phyloP scores from a whole-genome alignment of 2,113 vertebrate genomes.

The Vanacampus margaritifer region DNA sequence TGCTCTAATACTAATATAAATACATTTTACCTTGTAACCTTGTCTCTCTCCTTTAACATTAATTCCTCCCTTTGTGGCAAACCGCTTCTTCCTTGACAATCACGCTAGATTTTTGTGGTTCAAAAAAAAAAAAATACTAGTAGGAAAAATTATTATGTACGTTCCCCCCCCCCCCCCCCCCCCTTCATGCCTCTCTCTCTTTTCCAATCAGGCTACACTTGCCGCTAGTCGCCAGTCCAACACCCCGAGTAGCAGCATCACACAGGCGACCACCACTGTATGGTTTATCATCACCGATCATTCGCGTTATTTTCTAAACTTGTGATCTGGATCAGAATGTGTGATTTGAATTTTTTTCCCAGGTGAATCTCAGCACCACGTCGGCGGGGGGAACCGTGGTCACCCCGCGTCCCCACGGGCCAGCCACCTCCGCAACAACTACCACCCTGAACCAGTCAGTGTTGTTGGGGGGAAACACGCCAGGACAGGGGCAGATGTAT shows the following conservation, averaged over 20 bases:
- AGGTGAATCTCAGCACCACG: constrained; percentile 73
- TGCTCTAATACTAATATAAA: too few relatives aligned
- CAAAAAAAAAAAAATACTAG: too few relatives aligned
- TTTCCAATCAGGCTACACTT: constrained; percentile 82
- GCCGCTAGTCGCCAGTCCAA: constrained; percentile 92
- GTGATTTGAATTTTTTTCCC: constrained; percentile 1
- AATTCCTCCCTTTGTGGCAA: too few relatives aligned
- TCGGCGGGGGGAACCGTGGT: constrained; percentile 66
- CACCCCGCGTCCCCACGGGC: constrained; percentile 72
- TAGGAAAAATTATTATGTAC: too few relatives aligned
- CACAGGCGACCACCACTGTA: constrained; percentile 82
- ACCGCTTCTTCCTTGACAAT: too few relatives aligned
- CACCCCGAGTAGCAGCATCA: constrained; percentile 83
- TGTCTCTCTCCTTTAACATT: too few relatives aligned
- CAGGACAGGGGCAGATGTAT: constrained; percentile 93
- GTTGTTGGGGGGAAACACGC: constrained; percentile 84
- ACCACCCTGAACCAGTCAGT: constrained; percentile 88
- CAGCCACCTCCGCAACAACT: constrained; percentile 79
- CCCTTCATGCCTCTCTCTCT: neutral
- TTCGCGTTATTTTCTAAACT: neutral
- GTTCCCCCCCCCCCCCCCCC: too few relatives aligned
- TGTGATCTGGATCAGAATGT: neutral
- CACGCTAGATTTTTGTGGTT: too few relatives aligned
- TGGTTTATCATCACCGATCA: constrained; percentile 58
- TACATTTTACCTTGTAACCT: too few relatives aligned